Evolutionary conservation across 2,113 vertebrate species (phyloP).

Genomic region (Lophotis ruficrista): DNA sequence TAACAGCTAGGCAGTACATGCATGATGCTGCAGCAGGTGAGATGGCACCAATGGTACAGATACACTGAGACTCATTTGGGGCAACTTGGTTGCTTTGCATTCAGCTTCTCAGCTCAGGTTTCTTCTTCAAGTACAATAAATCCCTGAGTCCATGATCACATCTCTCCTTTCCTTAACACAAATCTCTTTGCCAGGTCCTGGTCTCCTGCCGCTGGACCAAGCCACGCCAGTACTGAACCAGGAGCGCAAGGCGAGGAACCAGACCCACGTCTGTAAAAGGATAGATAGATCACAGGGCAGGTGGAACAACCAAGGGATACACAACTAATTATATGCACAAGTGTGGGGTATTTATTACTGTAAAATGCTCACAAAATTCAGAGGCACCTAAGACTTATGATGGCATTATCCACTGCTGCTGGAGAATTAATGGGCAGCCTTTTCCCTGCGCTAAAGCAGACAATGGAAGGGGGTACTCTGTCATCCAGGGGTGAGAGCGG

Average conservation of each 20-base stretch:
- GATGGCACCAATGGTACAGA: neutral
- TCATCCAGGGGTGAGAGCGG: constrained; percentile 64
- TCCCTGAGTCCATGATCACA: neutral
- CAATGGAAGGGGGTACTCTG: constrained; percentile 58
- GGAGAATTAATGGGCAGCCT: constrained; percentile 61
- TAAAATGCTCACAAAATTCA: constrained; percentile 55
- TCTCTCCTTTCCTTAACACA: neutral
- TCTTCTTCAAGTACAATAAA: neutral
- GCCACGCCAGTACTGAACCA: neutral
- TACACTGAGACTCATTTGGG: neutral
- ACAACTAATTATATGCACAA: constrained; percentile 56
- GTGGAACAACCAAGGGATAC: constrained; percentile 5
- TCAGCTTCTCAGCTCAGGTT: neutral
- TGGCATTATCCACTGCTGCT: constrained; percentile 33
- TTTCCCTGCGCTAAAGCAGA: constrained; percentile 44
- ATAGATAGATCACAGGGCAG: constrained; percentile 13
- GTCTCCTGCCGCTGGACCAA: neutral
- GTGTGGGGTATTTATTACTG: constrained; percentile 58
- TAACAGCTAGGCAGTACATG: neutral
- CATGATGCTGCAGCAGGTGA: neutral
- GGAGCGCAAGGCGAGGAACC: neutral
- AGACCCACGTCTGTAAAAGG: neutral
- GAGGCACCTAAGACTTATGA: constrained; percentile 58
- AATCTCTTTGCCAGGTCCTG: neutral
- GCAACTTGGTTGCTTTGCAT: neutral